Base-by-base conservation (phyloP, 1,140 invertebrate species). In the Calephelis nemesis region DNA sequence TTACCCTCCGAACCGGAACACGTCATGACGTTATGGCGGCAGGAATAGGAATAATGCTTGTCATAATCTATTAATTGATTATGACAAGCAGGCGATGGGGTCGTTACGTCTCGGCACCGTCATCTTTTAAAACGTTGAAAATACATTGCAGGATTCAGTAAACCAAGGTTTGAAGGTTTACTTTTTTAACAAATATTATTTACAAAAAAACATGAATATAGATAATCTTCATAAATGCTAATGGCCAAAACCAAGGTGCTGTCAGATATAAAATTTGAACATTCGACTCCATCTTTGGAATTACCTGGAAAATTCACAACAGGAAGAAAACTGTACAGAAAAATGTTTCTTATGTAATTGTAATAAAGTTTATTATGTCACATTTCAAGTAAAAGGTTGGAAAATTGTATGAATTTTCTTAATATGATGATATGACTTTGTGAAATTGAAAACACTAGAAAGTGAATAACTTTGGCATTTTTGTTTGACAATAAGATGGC, bases 261-360 rank as follows among this genome's bases (percentile, higher is more conserved):
- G 54, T 19, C 54, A 58, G 54, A 58, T 58, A 58, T 58, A 58
- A 58, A 58, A 58, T 58, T 58, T 58, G 54, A 58, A 58, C 40
- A 58, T 58, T 58, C 30, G 54, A 58, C 54, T 39, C 54, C 54
- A 30, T 58, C 30, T 58, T 58, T 58, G 7, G 11, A 58, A 58
- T 58, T 58, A 58, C 54, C 54, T 58, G 54, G 19, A 30, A 58
- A 58, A 58, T 58, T 58, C 30, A 39, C 54, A 19, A 58, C 15
- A 58, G 19, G 1, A 19, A 5, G 4, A 58, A 11, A 19, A 30
- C 15, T 11, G 15, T 58, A 11, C 19, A 5, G 9, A 6, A 58
- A 40, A 30, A 30, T 58, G 54, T 40, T 30, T 7, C 30, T 10
- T 58, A 1, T 6, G 0, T 0, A 7, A n/a, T 58, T 12, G 54